Conservation (phyloP, 2,888 invertebrate genomes). For the Phorcus lineatus region DNA sequence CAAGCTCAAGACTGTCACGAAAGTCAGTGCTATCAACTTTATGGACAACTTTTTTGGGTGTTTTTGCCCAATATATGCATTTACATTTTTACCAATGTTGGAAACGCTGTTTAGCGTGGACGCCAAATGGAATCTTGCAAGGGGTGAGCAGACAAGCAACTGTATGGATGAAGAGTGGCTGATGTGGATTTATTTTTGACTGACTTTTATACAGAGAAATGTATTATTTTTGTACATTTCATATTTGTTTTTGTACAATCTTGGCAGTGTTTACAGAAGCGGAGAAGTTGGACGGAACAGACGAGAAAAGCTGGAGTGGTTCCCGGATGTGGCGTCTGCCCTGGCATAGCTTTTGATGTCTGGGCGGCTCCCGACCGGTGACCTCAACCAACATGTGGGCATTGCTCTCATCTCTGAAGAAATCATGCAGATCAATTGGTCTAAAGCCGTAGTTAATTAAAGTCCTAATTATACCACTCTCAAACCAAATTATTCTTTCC, state of each 20-base stretch:
- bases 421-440: not conserved
- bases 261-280: constrained; percentile 42
- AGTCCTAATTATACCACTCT: too few relatives aligned
- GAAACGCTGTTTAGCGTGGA: constrained; percentile 20
- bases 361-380: not conserved
- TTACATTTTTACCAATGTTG: constrained; percentile 32
- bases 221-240: constrained; percentile 72
- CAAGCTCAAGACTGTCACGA: not conserved
- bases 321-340: not conserved
- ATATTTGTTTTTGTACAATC: constrained; percentile 62
- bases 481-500: too few relatives aligned
- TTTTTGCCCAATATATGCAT: constrained; percentile 42
- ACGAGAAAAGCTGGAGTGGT: not conserved
- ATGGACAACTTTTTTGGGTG: constrained; percentile 27
- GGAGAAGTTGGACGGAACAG: not conserved
- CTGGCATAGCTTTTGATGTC: constrained; percentile 8
- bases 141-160: constrained; percentile 24
- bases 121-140: constrained; percentile 23
- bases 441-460: constrained; percentile 3
- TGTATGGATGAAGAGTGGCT: constrained; percentile 46
- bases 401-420: constrained; percentile 22
- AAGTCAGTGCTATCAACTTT: constrained; percentile 24
- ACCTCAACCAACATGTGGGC: constrained; percentile 4
- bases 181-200: constrained; percentile 65
- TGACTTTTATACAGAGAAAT: constrained; percentile 67